Evolutionary conservation across 2,113 vertebrate genomes (phyloP), one percentile per base, ranked within the genome.

Genomic region (Parotia lawesii): DNA sequence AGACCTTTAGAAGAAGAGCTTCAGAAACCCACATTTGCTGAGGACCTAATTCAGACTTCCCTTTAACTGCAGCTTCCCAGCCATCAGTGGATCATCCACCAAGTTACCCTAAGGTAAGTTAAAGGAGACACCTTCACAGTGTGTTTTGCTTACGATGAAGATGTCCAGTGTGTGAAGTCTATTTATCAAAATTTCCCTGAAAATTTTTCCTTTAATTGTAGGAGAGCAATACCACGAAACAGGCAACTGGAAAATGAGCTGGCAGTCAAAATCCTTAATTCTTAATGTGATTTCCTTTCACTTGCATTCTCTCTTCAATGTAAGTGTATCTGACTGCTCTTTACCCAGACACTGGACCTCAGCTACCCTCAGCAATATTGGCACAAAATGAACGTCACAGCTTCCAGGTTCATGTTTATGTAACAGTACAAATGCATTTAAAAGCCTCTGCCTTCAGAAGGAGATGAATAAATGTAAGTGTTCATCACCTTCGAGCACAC

Each of bases 371-470:
- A 81, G 42, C 61, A 65, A 62, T 42, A 65, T 13, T 64, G 66
- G 62, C 80, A 89, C 53, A 65, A 37, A 9, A 62, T 10, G 25
- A 95, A 87, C 25, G 40, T 90, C 44, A n/a, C 0, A 3, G 53
- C 78, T 94, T 85, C 37, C 38, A 65, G 53, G 42, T 89, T 95
- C 87, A 80, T 87, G 67, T 89, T 95, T 92, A 92, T 71, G 48
- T 71, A 90, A 71, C 17, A 75, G 61, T 31, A 91, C 62, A 80
- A 95, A 85, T 65, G 37, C 0, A 0, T 76, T 66, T 82, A 86
- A 87, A 93, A 87, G 61, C 53, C 48, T 72, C 58, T 91, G 70
- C 54, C 29, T 92, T 81, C 53, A 81, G 70, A 67, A 91, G 17
- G 31, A 84, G 37, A 57, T 82, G 64, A 93, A 93, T 71, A 89